Evolutionary conservation across 2,113 vertebrate genomes (phyloP), one percentile per base, ranked within the genome.

Genomic region (Heterocephalus glaber): DNA sequence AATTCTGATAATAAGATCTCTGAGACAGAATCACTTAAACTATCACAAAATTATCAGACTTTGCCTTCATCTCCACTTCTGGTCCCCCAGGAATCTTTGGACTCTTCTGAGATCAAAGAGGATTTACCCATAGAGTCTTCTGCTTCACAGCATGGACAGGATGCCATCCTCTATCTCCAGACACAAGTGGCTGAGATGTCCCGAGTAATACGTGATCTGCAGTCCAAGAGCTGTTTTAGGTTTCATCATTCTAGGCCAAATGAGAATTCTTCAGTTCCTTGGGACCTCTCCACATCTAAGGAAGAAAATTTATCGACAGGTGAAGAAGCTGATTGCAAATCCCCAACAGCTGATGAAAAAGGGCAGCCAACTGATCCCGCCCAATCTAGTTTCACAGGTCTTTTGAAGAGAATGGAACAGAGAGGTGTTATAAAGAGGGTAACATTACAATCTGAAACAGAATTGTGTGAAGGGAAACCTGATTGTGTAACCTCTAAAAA

Each of bases 391-490:
- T 98, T 98, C 87, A 97, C 97, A 33, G 97, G 97, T 89, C 96
- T 97, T 66, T 96, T 97, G 95, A 98, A 97, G 81, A 98, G 97
- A 97, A 97, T 98, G 96, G 97, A 98, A 86, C 96, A 96, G 90
- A 96, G 97, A 96, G 96, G 97, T 90, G 94, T 98, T 68, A 97
- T 98, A 96, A 98, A 97, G 61, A 97, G 96, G 60, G 96, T 97
- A 38, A 96, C 97, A 0, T 81, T 97, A 41, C 97, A 97, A 0
- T 95, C 97, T 68, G 97, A 98, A 95, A 85, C 93, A 3, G 97
- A 97, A 66, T 76, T 81, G 0, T 97, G 94, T 47, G 96, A 97
- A 20, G 97, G 95, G 33, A 97, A 97, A 54, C 76, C 94, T 93
- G 97, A 96, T 85, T 97, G 74, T 96, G 61, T 97, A 94, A 94